Percentiles rank a stretch among this genome's conserved stretches.
phyloP scores from a whole-genome alignment of 2,113 vertebrate genomes.

The Hemibates koningsi region DNA sequence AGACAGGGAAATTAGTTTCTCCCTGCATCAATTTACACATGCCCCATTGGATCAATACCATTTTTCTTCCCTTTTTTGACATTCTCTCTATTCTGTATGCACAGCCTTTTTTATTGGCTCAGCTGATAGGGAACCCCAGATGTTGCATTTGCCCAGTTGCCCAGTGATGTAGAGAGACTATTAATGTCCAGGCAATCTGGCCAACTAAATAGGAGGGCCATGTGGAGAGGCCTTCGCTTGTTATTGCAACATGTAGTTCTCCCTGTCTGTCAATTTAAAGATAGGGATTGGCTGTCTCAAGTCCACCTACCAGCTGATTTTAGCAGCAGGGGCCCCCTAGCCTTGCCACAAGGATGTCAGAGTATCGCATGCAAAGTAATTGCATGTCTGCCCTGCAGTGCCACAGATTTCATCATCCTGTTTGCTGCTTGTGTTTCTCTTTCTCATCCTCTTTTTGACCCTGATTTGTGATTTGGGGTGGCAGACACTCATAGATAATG shows the following conservation, averaged over 20 bases:
- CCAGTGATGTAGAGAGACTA: slow-evolving; percentile 45
- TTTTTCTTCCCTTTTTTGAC: slow-evolving; percentile 21
- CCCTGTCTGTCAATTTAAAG: slow-evolving; percentile 61
- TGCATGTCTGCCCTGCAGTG: slow-evolving; percentile 35
- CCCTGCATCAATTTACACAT: slow-evolving; percentile 36
- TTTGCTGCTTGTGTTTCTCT: not conserved
- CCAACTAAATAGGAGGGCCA: slow-evolving; percentile 33
- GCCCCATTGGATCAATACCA: slow-evolving; percentile 43
- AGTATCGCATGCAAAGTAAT: slow-evolving; percentile 53
- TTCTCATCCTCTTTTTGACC: slow-evolving; percentile 14
- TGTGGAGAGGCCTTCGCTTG: slow-evolving; percentile 28
- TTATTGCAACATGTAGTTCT: slow-evolving; percentile 43
- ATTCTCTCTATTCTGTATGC: slow-evolving; percentile 14
- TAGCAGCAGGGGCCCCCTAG: slow-evolving; percentile 48
- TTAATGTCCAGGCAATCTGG: slow-evolving; percentile 53
- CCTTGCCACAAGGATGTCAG: slow-evolving; percentile 30
- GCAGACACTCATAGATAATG: slow-evolving; percentile 8
- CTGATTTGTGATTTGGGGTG: slow-evolving; percentile 17
- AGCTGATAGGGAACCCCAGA: slow-evolving; percentile 38
- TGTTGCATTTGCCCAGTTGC: slow-evolving; percentile 32
- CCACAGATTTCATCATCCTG: slow-evolving; percentile 24
- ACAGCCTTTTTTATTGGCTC: slow-evolving; percentile 30
- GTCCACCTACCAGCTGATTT: slow-evolving; percentile 51
- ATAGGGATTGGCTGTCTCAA: slow-evolving; percentile 45
- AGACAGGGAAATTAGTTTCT: not conserved